Evolutionary conservation across 1,140 invertebrate genomes (phyloP), one percentile per base, ranked within the genome.

Genomic region (Drosophila arawakana): DNA sequence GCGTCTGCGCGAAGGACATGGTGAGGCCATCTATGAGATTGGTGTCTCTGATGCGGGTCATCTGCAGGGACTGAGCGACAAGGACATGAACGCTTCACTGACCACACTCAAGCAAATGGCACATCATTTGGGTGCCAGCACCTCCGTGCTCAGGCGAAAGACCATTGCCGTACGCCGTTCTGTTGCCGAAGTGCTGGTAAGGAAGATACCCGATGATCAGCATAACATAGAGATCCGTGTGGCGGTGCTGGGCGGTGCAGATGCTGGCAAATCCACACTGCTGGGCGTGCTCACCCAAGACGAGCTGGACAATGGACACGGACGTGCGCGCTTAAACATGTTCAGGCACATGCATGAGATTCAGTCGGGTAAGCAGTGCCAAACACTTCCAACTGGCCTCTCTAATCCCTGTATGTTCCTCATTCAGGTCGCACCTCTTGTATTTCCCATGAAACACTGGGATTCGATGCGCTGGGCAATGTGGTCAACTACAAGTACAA

Each of bases 341-440:
- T 98, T 99, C 91, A 93, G 98, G 9, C 98, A 99, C 92, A 93
- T 98, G 73, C 99, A 99, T 93, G 99, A 99, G 93, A 97, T 99
- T 78, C 97, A 97, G 92, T 97, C 97, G 39, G 81, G 81, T 84
- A 70, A 47, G 46, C 7, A 55, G 10, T 11, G 7, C 3, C 8
- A 30, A 1, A 18, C 3, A 18, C 6, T 35, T n/a, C 7, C n/a
- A 15, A 7, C 0, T 5, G 4, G 6, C 11, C 49, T 7, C 11
- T 10, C 37, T 44, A 2, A 60, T n/a, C 34, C n/a, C 9, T 10
- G 37, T 5, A 30, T 30, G 25, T 30, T 30, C 49, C 2, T 7
- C 5, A 0, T 1, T 3, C 52, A 85, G 99, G 99, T 8, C 94
- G 98, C 73, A 99, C 99, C 0, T 98, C 97, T 1, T 98, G 98